Conservation (phyloP, 2,797 vertebrate genomes). For the Typhlichthys eigenmanni region DNA sequence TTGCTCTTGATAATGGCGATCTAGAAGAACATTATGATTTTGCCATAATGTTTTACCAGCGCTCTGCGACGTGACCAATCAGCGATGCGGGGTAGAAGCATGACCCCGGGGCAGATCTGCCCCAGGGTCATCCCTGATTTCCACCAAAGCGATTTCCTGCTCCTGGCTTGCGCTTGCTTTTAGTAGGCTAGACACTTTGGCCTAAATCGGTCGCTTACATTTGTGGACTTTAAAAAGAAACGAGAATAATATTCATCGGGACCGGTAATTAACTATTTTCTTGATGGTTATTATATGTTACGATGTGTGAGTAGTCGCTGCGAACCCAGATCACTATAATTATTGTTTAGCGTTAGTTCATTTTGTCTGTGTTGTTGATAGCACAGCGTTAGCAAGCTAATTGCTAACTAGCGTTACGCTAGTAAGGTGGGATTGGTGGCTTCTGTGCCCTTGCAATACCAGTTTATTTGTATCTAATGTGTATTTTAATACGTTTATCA, state of each 20-base stretch:
- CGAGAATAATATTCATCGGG: constrained; percentile 38
- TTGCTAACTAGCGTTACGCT: constrained; percentile 13
- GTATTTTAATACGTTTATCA: too few relatives aligned
- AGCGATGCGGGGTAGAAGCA: too few relatives aligned
- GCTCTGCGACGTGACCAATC: too few relatives aligned
- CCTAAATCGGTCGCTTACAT: constrained; percentile 49
- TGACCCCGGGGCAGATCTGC: too few relatives aligned
- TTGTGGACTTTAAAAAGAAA: constrained; percentile 59
- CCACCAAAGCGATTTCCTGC: too few relatives aligned
- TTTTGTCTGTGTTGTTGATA: constrained; percentile 27
- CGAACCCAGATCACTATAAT: accelerated
- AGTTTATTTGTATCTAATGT: too few relatives aligned
- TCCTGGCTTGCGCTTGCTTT: constrained; percentile 2
- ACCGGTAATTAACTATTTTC: constrained; percentile 31
- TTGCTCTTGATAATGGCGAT: too few relatives aligned
- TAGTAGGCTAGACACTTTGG: constrained; percentile 39
- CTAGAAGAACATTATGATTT: too few relatives aligned
- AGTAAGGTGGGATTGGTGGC: background rate
- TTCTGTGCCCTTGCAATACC: background rate
- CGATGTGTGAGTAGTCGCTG: background rate
- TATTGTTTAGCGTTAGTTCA: constrained; percentile 18
- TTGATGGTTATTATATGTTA: background rate
- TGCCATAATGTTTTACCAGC: too few relatives aligned
- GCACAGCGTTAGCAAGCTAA: constrained; percentile 45
- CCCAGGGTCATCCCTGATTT: too few relatives aligned